Conservation (phyloP, 2,113 vertebrate species). For the Heterocephalus glaber region DNA sequence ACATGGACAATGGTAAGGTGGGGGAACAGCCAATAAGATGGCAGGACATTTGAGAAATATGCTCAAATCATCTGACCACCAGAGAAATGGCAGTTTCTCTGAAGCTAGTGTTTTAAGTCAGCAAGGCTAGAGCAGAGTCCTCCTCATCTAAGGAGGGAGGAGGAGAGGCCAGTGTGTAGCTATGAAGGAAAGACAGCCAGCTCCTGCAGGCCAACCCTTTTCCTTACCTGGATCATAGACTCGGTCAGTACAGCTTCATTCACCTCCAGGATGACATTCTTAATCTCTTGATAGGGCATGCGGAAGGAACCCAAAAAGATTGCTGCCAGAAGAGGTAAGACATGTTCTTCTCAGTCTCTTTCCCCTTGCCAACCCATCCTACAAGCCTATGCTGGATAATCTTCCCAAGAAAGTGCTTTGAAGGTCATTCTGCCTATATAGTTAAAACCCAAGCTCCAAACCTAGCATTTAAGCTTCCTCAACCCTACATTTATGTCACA, state of each 20-base stretch:
- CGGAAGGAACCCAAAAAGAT: constrained; percentile 92
- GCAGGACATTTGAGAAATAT: background rate
- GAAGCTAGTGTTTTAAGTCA: background rate
- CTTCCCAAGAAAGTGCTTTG: background rate
- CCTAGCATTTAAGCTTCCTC: background rate
- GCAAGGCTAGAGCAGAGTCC: background rate
- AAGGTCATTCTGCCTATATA: background rate
- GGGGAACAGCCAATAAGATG: background rate
- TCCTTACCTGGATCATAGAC: constrained; percentile 89
- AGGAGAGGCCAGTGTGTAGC: background rate
- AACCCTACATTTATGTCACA: background rate
- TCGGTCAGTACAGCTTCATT: constrained; percentile 89
- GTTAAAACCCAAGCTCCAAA: constrained; percentile 3
- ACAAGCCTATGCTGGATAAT: background rate
- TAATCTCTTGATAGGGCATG: constrained; percentile 91
- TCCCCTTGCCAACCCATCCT: background rate
- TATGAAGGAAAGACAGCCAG: background rate
- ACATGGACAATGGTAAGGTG: background rate
- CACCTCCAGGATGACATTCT: constrained; percentile 88
- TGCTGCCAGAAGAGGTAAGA: constrained; percentile 81
- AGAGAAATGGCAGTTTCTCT: background rate
- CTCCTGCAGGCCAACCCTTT: no score
- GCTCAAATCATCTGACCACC: background rate
- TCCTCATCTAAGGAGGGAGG: background rate
- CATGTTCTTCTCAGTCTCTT: constrained; percentile 16